Conservation (phyloP, 2,113 vertebrate genomes). For the Herpailurus yagouaroundi region DNA sequence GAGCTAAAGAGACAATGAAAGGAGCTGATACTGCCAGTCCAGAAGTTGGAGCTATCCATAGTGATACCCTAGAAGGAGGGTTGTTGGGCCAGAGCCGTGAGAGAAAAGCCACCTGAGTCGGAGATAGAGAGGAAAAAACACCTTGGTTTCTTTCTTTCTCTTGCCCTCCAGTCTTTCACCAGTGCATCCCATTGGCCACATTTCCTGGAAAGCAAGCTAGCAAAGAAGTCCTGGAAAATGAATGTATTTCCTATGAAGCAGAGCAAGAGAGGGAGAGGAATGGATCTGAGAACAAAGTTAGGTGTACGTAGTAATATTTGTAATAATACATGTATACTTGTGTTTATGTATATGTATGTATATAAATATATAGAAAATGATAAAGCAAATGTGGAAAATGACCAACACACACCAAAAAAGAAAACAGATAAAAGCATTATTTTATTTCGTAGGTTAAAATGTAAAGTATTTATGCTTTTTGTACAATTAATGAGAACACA, state of each 20-base stretch:
- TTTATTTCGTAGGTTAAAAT: constrained; percentile 11
- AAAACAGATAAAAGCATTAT: constrained; percentile 12
- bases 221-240: background rate
- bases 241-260: background rate
- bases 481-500: background rate
- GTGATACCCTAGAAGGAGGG: background rate
- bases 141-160: background rate
- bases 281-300: background rate
- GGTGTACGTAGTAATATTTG: background rate
- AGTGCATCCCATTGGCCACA: background rate
- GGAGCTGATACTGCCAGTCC: background rate
- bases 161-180: background rate
- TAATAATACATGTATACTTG: background rate
- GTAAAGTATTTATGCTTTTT: background rate
- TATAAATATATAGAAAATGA: background rate
- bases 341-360: background rate
- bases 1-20: background rate
- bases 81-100: background rate
- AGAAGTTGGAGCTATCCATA: background rate
- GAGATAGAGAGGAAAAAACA: background rate
- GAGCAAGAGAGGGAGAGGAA: background rate
- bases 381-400: constrained; percentile 2
- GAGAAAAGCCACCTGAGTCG: background rate
- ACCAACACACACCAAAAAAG: background rate
- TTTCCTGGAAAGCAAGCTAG: background rate